Base-by-base conservation (phyloP, 2,888 invertebrate genomes). In the Trissoscelio sp. region DNA sequence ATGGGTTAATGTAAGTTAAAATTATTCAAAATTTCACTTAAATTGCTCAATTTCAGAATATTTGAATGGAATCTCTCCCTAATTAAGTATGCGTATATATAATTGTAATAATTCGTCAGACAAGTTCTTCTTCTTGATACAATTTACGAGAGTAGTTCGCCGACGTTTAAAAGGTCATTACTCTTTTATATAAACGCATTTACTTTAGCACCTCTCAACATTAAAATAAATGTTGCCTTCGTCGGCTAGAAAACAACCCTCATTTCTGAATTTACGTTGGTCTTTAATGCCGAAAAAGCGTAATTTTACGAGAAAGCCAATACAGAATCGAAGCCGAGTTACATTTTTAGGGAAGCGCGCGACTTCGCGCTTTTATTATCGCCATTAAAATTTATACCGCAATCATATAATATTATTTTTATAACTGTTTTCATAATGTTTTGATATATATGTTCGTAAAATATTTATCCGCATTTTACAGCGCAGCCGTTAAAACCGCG, bases 341-440 rank as follows among this genome's bases (percentile, higher is more conserved):
- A 57, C 37, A 37, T 37, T 18, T 58, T 58, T 58, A 39, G 24
- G 57, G 20, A 44, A 9, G 39, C 20, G 20, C 20, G 37, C 39
- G 22, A 14, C 14, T n/a, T n/a, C 12, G 3, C 18, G 18, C 44
- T 69, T 55, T 67, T 53, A 67, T 42, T 39, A 39, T 24, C 67
- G 11, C 3, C 53, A 12, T 67, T 39, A 67, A 67, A 67, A 51
- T 67, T 53, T 44, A 44, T 24, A 57, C 31, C 53, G 20, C 44
- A 57, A 44, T 67, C 66, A 28, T 44, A 39, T 6, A 44, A 22
- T 28, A 39, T 66, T 39, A 53, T 39, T 22, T 51, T 66, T 66
- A 64, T 20, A 42, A 31, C 18, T 31, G 39, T 42, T 42, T 42
- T 42, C 3, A 42, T 42, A 42, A 42, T 42, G 39, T 42, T 42